Evolutionary conservation across 2,797 vertebrate species (phyloP).

Genomic region (Tapera naevia): DNA sequence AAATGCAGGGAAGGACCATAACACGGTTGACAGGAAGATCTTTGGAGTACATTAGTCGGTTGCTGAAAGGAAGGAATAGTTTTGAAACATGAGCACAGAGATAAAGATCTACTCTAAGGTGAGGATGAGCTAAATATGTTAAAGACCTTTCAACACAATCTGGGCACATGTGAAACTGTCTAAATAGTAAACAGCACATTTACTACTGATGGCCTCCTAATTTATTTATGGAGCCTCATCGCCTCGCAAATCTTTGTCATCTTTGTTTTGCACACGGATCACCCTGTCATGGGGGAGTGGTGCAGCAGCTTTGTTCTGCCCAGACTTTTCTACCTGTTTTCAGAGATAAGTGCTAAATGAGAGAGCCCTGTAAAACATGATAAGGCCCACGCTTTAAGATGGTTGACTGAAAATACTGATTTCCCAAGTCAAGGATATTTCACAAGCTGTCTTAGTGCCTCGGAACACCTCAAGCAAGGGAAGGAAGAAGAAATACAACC

Average conservation of each 20-base stretch:
- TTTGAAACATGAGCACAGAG: constrained; percentile 36
- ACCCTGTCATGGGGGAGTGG: background rate
- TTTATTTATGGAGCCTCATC: constrained; percentile 19
- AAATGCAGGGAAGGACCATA: background rate
- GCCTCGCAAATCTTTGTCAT: background rate
- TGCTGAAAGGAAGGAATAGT: constrained; percentile 20
- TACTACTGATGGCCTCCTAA: constrained; percentile 19
- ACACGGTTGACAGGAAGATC: background rate
- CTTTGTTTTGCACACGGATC: background rate
- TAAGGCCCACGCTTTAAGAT: background rate
- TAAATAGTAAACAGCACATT: constrained; percentile 1
- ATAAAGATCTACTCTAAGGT: constrained; percentile 59
- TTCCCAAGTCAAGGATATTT: background rate
- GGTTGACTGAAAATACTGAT: background rate
- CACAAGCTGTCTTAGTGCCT: background rate
- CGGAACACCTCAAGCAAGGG: background rate
- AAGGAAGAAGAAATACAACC: constrained; percentile 32
- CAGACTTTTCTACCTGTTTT: background rate
- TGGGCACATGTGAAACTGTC: background rate
- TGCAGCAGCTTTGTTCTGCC: background rate
- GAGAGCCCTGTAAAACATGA: background rate
- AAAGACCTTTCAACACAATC: constrained; percentile 35
- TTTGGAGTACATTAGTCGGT: background rate
- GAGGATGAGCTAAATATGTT: constrained; percentile 31
- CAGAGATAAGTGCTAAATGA: background rate